phyloP scores from a whole-genome alignment of 2,888 invertebrate genomes.

The Physocephala rufipes region DNA sequence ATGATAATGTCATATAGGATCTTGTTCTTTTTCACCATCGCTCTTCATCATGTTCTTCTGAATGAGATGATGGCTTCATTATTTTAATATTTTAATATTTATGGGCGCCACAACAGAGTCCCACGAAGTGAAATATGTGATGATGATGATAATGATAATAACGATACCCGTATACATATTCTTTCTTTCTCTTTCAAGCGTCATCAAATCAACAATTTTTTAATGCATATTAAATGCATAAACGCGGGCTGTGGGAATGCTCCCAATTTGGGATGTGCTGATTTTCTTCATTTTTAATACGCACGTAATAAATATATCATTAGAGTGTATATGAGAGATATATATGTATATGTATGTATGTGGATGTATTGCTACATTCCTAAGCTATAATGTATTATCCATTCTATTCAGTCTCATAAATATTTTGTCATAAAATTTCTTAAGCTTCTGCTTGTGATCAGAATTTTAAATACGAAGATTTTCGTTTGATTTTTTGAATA shows the following conservation, averaged over 20 bases:
- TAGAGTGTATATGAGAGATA: no score
- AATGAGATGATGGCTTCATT: constrained; percentile 6
- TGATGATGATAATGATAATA: background rate
- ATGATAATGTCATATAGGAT: no score
- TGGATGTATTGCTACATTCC: no score
- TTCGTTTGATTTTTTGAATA: no score
- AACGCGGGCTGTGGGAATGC: background rate
- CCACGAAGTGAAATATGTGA: background rate
- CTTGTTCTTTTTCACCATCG: no score
- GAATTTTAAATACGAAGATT: no score
- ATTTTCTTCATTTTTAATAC: background rate
- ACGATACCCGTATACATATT: no score
- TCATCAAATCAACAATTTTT: constrained; percentile 24
- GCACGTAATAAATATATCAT: background rate
- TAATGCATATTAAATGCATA: constrained; percentile 30
- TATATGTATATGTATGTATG: no score
- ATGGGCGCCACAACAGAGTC: background rate
- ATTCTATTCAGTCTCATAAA: no score
- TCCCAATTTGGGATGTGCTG: background rate
- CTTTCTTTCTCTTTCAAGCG: background rate
- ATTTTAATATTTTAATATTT: constrained; percentile 30
- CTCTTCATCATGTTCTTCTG: no score
- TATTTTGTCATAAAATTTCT: constrained; percentile 47
- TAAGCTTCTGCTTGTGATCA: constrained; percentile 44
- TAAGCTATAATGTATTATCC: no score